Base-by-base conservation (phyloP, 2,888 invertebrate species). In the Drosophila differens region DNA sequence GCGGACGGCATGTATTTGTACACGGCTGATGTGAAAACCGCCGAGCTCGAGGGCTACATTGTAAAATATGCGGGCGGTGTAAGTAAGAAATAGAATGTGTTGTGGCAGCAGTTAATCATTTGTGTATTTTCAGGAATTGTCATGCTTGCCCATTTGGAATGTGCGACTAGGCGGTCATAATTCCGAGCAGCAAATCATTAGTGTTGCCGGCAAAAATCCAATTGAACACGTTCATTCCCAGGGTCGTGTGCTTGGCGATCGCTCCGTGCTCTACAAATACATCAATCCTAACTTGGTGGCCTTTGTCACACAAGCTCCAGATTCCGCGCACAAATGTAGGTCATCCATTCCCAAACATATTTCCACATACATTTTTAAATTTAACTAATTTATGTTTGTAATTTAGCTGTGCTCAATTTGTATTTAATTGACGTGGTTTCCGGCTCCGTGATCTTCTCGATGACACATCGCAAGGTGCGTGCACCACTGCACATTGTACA, bases 251-350 rank as follows among this genome's bases (percentile, higher is more conserved):
- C 94, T 99, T 81, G 97, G 97, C 41, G 99, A 99, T 94, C 95
- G 99, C 76, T 98, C 98, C 85, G 99, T 99, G 63, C 95, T 99
- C 44, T 99, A 99, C 94, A 99, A 99, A 94, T 99, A 99, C 93
- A 95, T 97, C 83, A 99, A 99, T 95, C 99, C 99, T 35, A 99
- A 99, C 94, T 94, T 99, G 79, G 96, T 99, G 75, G 97, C 97
- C 19, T 95, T 99, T 75, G 95, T 97, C 33, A 97, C 97, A 0
- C 95, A 97, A 91, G 96, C 96, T 37, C 95, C 95, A 22, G 97
- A 97, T 91, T 95, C 95, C 12, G 92, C 95, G 61, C 96, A 97
- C 84, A 97, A 97, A 94, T 95, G 97, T 97, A 92, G 80, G 32
- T 68, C 5, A 12, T 22, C 10, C 16, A 47, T 25, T 47, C 16